Evolutionary conservation across 1,140 invertebrate genomes (phyloP).

Genomic region (Drosophila rhopaloa): DNA sequence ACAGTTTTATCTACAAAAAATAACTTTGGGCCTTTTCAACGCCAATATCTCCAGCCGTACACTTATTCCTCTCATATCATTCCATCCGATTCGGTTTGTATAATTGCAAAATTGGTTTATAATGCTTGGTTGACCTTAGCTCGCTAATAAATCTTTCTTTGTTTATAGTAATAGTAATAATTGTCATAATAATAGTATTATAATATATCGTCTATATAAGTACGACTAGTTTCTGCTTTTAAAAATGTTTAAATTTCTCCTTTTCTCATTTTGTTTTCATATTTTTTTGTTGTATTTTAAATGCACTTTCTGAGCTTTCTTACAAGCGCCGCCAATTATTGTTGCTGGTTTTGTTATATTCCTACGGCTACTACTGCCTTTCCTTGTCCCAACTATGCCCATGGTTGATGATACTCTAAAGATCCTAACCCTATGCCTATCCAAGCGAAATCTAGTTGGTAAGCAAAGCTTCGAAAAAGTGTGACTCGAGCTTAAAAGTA

Average conservation of each 20-base stretch:
- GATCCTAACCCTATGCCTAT: conserved; percentile 46
- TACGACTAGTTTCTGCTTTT: conserved; percentile 57
- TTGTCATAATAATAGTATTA: conserved; percentile 74
- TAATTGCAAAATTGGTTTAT: conserved; percentile 74
- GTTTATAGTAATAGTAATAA: conserved; percentile 71
- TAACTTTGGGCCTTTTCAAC: conserved; percentile 61
- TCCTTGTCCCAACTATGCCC: conserved; percentile 59
- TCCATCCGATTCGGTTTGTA: conserved; percentile 49
- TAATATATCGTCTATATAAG: conserved; percentile 66
- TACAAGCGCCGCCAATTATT: conserved; percentile 84
- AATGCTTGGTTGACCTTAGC: conserved; percentile 66
- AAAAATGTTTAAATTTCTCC: conserved; percentile 63
- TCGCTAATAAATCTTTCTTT: conserved; percentile 75
- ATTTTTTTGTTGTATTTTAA: conserved; percentile 63
- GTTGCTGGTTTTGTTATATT: conserved; percentile 72
- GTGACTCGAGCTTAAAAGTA: conserved; percentile 56
- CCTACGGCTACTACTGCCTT: conserved; percentile 46
- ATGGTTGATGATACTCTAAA: conserved; percentile 50
- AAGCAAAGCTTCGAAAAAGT: conserved; percentile 70
- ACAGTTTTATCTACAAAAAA: conserved; percentile 83
- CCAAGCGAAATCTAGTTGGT: conserved; percentile 68
- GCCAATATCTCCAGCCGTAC: conserved; percentile 34
- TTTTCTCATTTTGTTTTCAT: conserved; percentile 28
- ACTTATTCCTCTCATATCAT: conserved; percentile 14
- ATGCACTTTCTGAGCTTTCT: conserved; percentile 84